These are phyloP conservation scores for Melanostoma scalare DNA, from an alignment of 2,888 invertebrate species.

Conservation along the genomic window DNA sequence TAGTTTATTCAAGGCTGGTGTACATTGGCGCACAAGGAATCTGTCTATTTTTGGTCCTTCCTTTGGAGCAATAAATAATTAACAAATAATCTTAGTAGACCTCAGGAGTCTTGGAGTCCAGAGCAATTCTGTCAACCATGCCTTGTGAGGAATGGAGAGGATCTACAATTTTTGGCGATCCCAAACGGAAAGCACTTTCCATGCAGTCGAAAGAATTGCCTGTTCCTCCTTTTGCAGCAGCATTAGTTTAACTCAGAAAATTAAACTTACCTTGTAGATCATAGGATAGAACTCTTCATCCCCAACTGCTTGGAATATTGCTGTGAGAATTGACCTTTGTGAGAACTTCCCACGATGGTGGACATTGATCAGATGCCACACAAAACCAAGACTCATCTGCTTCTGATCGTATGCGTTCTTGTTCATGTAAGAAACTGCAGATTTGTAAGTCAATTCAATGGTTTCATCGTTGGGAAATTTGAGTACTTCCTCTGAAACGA, in stretches of 20 bases:
- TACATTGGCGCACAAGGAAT: conserved; percentile 78
- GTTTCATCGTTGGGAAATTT: conserved; percentile 75
- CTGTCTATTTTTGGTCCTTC: conserved; percentile 75
- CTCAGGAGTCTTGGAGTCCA: no score
- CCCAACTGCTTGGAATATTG: conserved; percentile 76
- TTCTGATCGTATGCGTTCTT: conserved; percentile 75
- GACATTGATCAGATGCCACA: conserved; percentile 78
- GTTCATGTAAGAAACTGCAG: conserved; percentile 74
- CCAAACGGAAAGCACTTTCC: no score
- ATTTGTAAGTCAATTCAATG: conserved; percentile 75
- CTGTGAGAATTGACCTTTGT: conserved; percentile 75
- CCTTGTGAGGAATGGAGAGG: no score
- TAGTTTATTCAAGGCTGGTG: conserved; percentile 77
- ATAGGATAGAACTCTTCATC: conserved; percentile 79
- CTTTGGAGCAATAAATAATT: conserved; percentile 60
- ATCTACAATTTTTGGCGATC: no score
- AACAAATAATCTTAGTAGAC: background rate
- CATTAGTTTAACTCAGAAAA: no score
- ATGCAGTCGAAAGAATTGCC: no score
- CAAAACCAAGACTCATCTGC: conserved; percentile 74
- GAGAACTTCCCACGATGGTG: conserved; percentile 76
- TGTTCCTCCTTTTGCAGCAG: no score
- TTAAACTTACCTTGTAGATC: conserved; percentile 76
- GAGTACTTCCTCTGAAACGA: conserved; percentile 73
- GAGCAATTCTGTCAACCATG: no score